phyloP scores from a whole-genome alignment of 1,140 invertebrate genomes.

The Atta colombica region DNA sequence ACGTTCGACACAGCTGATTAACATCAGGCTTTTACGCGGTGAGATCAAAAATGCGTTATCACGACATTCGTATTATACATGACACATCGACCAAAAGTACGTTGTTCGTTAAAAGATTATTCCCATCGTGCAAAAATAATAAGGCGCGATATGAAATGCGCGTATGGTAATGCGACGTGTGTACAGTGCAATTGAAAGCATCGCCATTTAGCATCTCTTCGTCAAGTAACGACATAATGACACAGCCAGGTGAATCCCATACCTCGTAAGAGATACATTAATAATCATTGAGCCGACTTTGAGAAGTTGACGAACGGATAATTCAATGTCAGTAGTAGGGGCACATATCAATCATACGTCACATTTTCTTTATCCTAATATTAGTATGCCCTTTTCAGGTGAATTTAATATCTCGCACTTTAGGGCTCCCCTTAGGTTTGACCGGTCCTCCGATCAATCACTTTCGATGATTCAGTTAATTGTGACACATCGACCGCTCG shows the following conservation, averaged over 20 bases:
- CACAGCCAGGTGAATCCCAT: background rate
- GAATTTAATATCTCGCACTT: slow-evolving; percentile 53
- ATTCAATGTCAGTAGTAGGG: background rate
- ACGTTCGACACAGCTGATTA: slow-evolving; percentile 58
- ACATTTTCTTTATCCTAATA: slow-evolving; percentile 32
- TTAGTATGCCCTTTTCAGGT: slow-evolving; percentile 10
- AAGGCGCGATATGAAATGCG: background rate
- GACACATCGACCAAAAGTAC: slow-evolving; percentile 37
- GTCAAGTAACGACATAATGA: slow-evolving; percentile 27
- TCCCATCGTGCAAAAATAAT: background rate
- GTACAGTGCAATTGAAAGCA: slow-evolving; percentile 1
- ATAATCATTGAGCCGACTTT: slow-evolving; percentile 43
- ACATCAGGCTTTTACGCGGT: slow-evolving; percentile 46
- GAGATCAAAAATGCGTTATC: slow-evolving; percentile 66
- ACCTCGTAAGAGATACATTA: slow-evolving; percentile 22
- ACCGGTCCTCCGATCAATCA: slow-evolving; percentile 52
- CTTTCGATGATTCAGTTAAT: slow-evolving; percentile 59
- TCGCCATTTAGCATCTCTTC: background rate
- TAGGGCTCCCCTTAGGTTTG: background rate
- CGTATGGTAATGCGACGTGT: background rate
- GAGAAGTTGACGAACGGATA: background rate
- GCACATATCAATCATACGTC: slow-evolving; percentile 46
- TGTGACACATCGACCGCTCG: slow-evolving; percentile 45
- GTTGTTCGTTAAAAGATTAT: slow-evolving; percentile 44
- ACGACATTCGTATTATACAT: slow-evolving; percentile 9